These are phyloP conservation scores for Helicoverpa armigera DNA, from an alignment of 1,140 invertebrate species.

Conservation along the genomic window DNA sequence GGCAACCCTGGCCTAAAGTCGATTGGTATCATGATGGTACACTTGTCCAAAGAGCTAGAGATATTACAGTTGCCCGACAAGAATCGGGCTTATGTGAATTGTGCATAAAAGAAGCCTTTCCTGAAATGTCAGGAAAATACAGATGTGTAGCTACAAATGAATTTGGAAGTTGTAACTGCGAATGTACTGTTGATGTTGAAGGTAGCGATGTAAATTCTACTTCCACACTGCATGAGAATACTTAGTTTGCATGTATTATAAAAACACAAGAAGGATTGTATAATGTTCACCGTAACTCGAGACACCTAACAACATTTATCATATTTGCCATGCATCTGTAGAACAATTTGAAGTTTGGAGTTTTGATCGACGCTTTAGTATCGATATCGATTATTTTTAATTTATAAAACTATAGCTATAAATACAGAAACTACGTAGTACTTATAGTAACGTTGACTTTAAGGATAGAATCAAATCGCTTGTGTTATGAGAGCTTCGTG, in stretches of 20 bases:
- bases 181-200: slow-evolving; percentile 93
- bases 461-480: slow-evolving; percentile 1
- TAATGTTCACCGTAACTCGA: slow-evolving; percentile 33
- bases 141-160: slow-evolving; percentile 94
- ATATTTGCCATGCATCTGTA: slow-evolving; percentile 78
- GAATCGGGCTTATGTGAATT: slow-evolving; percentile 93
- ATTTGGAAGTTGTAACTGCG: slow-evolving; percentile 94
- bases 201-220: slow-evolving; percentile 86
- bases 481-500: slow-evolving; percentile 41
- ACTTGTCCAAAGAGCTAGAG: slow-evolving; percentile 92
- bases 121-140: slow-evolving; percentile 97
- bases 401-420: too few species aligned
- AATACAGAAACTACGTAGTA: too few species aligned
- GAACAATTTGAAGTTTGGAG: slow-evolving; percentile 44
- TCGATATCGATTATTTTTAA: background rate
- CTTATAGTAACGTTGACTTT: background rate
- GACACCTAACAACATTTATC: slow-evolving; percentile 46
- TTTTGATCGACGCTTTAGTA: slow-evolving; percentile 23
- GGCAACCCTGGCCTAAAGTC: slow-evolving; percentile 93
- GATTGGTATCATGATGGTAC: slow-evolving; percentile 93
- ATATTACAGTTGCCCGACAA: slow-evolving; percentile 92
- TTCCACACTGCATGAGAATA: slow-evolving; percentile 63
- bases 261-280: slow-evolving; percentile 32
- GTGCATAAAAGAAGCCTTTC: slow-evolving; percentile 96
- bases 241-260: slow-evolving; percentile 59